Percentiles rank a stretch among this genome's conserved stretches.
These are phyloP conservation scores for Parapristionchus giblindavisi DNA, from an alignment of 2,888 invertebrate species.

Conservation along the genomic window DNA sequence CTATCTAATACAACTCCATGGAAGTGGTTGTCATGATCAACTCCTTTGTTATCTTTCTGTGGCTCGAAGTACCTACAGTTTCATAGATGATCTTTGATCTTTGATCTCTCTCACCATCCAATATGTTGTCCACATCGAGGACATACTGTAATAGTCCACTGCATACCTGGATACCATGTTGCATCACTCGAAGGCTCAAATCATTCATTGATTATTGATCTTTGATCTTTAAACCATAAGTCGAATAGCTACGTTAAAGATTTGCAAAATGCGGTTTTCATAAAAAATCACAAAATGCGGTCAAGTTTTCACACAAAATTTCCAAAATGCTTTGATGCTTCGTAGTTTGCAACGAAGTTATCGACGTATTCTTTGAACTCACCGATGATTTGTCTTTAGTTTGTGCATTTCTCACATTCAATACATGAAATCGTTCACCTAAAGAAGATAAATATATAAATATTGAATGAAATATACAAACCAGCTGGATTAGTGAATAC, in stretches of 20 bases:
- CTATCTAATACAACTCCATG: conserved; percentile 8
- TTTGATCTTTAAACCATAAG: too few relatives aligned
- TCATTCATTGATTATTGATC: not conserved
- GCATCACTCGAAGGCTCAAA: conserved; percentile 5
- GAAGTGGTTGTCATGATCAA: not conserved
- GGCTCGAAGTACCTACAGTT: conserved; percentile 6
- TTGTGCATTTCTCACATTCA: not conserved
- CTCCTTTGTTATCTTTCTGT: not conserved
- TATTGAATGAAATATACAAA: not conserved
- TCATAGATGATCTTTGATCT: not conserved
- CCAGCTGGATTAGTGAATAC: conserved; percentile 10
- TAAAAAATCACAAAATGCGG: too few relatives aligned
- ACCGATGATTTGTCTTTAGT: too few relatives aligned
- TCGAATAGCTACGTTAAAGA: too few relatives aligned
- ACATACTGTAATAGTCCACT: conserved; percentile 2
- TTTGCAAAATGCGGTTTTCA: too few relatives aligned
- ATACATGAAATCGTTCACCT: conserved; percentile 25
- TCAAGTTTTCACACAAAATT: too few relatives aligned
- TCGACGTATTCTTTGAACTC: too few relatives aligned
- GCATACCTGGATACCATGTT: conserved; percentile 18
- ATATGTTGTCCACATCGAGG: conserved; percentile 7
- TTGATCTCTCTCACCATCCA: conserved; percentile 11
- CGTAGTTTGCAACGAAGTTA: too few relatives aligned
- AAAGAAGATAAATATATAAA: not conserved
- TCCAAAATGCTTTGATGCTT: too few relatives aligned